phyloP scores from a whole-genome alignment of 2,113 vertebrate genomes.

The Rhadina sibilatrix region DNA sequence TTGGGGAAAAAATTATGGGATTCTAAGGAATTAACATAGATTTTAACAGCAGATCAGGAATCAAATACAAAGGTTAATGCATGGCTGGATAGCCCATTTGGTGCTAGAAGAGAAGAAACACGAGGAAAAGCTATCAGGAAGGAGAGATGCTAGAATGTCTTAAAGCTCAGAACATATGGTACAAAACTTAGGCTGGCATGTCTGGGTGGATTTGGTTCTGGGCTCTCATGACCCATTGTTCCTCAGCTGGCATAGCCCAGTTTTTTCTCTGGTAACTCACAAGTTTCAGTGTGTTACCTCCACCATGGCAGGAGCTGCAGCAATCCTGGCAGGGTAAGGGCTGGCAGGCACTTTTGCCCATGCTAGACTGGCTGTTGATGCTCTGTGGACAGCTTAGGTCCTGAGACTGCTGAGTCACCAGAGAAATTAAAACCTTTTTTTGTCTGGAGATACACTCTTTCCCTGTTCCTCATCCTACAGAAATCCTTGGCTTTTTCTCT shows the following conservation, averaged over 20 bases:
- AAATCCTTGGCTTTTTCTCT: not conserved
- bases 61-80: not conserved
- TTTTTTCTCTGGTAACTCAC: not conserved
- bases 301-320: not conserved
- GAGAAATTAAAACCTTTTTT: not conserved
- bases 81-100: not conserved
- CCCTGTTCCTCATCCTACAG: not conserved
- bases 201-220: not conserved
- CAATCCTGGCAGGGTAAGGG: not conserved
- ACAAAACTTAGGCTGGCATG: not conserved
- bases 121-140: not conserved
- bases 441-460: not conserved
- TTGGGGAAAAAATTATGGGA: not conserved
- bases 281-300: rapidly evolving
- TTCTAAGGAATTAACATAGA: constrained; percentile 37
- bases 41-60: constrained; percentile 42
- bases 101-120: constrained; percentile 9
- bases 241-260: not conserved
- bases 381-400: not conserved
- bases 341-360: not conserved
- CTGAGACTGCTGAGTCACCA: not conserved
- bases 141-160: not conserved
- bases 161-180: not conserved
- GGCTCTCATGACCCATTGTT: not conserved
- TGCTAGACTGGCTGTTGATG: not conserved